Percentiles rank a stretch among this genome's conserved stretches.
These are phyloP conservation scores for Enteromius unitaeniatus DNA, from an alignment of 2,797 vertebrate species.

Conservation along the genomic window DNA sequence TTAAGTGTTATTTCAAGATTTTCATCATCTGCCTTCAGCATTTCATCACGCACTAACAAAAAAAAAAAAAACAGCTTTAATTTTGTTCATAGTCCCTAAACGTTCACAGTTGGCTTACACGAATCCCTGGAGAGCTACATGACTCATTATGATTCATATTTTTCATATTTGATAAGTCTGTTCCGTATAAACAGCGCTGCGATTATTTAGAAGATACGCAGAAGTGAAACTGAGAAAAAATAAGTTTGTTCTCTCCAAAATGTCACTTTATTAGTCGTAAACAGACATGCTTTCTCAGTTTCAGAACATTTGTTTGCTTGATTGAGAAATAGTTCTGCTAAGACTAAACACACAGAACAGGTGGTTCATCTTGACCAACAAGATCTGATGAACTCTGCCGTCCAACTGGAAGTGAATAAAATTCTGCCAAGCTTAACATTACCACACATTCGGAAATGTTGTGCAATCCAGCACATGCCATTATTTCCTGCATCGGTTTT, in stretches of 20 bases:
- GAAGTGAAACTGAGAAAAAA: conserved; percentile 1
- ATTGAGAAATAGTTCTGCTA: too few relatives aligned
- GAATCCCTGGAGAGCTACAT: neutral
- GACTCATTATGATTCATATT: neutral
- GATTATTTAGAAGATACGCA: neutral
- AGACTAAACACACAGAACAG: neutral
- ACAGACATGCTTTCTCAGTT: neutral
- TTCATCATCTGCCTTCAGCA: neutral
- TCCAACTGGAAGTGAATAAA: neutral
- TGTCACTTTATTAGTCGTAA: neutral
- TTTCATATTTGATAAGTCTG: neutral
- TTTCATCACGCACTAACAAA: neutral
- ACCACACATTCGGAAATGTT: neutral
- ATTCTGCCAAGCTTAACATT: neutral
- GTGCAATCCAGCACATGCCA: neutral
- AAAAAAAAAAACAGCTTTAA: neutral
- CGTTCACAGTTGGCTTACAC: neutral
- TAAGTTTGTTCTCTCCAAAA: neutral
- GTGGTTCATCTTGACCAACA: neutral
- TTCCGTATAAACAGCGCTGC: neutral
- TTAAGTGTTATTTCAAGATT: neutral
- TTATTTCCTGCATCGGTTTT: neutral
- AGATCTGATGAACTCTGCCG: neutral
- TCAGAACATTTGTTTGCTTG: neutral
- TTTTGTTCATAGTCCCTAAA: neutral